Percentiles rank a stretch among this genome's conserved stretches.
These are phyloP conservation scores for Cantharis flavilabris DNA, from an alignment of 2,888 invertebrate species.

Conservation along the genomic window DNA sequence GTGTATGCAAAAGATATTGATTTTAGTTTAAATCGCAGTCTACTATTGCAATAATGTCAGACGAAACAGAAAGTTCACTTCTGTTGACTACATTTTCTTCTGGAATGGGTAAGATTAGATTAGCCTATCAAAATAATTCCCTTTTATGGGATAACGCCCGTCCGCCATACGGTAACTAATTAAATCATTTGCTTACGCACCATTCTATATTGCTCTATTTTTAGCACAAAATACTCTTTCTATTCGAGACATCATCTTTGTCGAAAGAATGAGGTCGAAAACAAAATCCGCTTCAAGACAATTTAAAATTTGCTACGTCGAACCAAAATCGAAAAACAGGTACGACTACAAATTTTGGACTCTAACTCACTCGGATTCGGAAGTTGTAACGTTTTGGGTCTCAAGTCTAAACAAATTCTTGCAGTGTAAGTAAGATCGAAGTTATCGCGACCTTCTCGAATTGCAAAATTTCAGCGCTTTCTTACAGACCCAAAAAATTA, in stretches of 20 bases:
- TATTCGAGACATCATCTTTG: constrained; percentile 60
- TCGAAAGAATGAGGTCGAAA: constrained; percentile 55
- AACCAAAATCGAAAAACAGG: constrained; percentile 59
- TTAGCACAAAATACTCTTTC: constrained; percentile 56
- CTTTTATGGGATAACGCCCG: constrained; percentile 67
- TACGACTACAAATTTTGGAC: constrained; percentile 63
- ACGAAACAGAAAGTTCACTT: constrained; percentile 45
- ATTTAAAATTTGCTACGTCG: constrained; percentile 67
- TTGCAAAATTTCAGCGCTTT: constrained; percentile 58
- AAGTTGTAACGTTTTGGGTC: constrained; percentile 66
- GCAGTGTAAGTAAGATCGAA: background rate
- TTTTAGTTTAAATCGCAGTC: background rate
- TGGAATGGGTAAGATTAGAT: constrained; percentile 64
- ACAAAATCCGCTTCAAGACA: constrained; percentile 52
- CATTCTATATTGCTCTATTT: background rate
- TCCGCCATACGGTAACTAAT: constrained; percentile 59
- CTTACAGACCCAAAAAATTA: constrained; percentile 69
- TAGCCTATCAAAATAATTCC: constrained; percentile 64
- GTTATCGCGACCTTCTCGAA: constrained; percentile 26
- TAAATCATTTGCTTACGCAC: background rate
- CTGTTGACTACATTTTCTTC: constrained; percentile 60
- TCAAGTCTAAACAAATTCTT: constrained; percentile 50
- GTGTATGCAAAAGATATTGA: background rate
- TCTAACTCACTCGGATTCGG: constrained; percentile 63
- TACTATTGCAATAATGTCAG: constrained; percentile 31